Conservation (phyloP, 2,797 vertebrate species). For the Cossypha polioptera region DNA sequence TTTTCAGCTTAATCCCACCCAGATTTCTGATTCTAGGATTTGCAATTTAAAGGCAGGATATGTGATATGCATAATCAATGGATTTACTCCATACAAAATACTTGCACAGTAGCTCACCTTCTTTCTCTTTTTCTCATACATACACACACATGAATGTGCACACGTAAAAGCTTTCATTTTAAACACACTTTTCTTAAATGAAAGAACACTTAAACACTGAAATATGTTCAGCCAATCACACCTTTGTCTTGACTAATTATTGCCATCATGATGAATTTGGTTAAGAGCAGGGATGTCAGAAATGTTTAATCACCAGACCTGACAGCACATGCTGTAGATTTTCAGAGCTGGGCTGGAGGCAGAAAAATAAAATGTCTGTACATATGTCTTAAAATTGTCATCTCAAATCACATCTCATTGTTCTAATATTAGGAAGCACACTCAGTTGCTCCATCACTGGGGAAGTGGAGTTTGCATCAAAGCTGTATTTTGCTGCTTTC, state of each 20-base stretch:
- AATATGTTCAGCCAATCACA: not conserved
- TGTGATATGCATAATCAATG: conserved; percentile 20
- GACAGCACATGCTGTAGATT: conserved; percentile 31
- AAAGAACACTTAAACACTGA: not conserved
- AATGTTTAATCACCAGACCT: conserved; percentile 39
- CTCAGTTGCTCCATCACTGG: not conserved
- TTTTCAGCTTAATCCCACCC: conserved; percentile 61
- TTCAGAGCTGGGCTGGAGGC: conserved; percentile 20
- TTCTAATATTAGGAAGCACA: conserved; percentile 11
- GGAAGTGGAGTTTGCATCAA: not conserved
- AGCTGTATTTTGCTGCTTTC: not conserved
- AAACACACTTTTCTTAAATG: not conserved
- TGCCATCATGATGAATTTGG: not conserved
- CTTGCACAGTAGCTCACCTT: not conserved
- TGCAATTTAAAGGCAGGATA: conserved; percentile 23
- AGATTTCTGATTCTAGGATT: conserved; percentile 57
- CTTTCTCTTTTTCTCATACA: not conserved
- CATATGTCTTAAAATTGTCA: conserved; percentile 43
- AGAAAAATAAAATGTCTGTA: conserved; percentile 31
- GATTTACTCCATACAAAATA: not conserved
- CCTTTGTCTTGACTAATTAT: not conserved
- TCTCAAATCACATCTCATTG: not conserved
- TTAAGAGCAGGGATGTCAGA: conserved; percentile 41
- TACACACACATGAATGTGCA: not conserved
- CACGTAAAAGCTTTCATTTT: not conserved